Evolutionary conservation across 2,888 invertebrate genomes (phyloP).

Genomic region (Aquatica leii): DNA sequence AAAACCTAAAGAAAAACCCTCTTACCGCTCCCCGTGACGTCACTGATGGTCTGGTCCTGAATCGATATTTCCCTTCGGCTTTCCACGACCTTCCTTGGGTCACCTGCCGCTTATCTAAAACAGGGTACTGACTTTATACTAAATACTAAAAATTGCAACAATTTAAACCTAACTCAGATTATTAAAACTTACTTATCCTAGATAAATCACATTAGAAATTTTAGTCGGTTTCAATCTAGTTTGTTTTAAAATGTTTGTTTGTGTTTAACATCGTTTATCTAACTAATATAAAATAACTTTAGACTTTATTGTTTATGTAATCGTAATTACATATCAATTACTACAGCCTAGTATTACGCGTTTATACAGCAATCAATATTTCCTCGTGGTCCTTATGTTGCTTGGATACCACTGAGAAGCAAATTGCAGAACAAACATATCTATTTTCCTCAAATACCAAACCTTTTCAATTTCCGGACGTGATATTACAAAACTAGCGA

Average conservation of each 20-base stretch:
- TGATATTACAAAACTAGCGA: too few relatives aligned
- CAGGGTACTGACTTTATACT: conserved; percentile 19
- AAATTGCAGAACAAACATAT: conserved; percentile 20
- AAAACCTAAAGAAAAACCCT: conserved; percentile 15
- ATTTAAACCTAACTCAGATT: not conserved
- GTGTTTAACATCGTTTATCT: too few relatives aligned
- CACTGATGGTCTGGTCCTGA: conserved; percentile 38
- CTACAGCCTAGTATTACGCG: conserved; percentile 12
- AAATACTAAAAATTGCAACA: not conserved
- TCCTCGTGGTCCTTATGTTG: conserved; percentile 29
- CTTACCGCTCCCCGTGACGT: conserved; percentile 41
- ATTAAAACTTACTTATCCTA: too few relatives aligned
- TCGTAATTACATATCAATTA: conserved; percentile 4
- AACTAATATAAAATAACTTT: too few relatives aligned
- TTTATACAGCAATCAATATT: conserved; percentile 31
- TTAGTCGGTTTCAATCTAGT: not conserved
- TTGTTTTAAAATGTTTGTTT: not conserved
- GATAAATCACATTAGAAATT: not conserved
- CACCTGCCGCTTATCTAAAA: conserved; percentile 37
- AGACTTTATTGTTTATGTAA: too few relatives aligned
- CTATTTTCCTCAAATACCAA: conserved; percentile 9
- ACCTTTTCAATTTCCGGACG: conserved; percentile 10
- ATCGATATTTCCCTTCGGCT: conserved; percentile 41
- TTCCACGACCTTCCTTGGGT: conserved; percentile 39
- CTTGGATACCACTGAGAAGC: conserved; percentile 26